Conservation (phyloP, 2,797 vertebrate species). For the Sparidentex hasta region DNA sequence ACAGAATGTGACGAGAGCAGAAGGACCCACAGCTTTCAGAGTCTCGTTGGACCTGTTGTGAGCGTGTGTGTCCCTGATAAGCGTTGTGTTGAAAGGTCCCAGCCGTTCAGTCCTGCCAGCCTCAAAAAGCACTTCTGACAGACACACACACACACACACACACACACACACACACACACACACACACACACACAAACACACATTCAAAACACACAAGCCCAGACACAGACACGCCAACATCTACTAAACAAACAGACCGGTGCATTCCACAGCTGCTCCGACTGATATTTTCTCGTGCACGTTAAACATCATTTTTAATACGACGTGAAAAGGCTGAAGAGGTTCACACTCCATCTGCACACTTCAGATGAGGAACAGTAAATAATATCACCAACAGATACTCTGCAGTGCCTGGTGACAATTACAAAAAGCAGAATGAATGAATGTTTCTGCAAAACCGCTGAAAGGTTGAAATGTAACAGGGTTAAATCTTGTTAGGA, state of each 20-base stretch:
- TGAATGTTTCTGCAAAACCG: too few relatives aligned
- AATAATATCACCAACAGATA: constrained; percentile 7
- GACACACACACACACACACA: constrained; percentile 8
- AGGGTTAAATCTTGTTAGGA: too few relatives aligned
- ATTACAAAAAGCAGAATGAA: background rate
- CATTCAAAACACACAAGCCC: constrained; percentile 6
- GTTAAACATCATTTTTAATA: constrained; percentile 13
- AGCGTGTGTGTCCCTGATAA: constrained; percentile 62
- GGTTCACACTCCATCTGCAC: constrained; percentile 27
- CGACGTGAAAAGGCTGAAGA: constrained; percentile 21
- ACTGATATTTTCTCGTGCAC: constrained; percentile 22
- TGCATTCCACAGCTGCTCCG: background rate
- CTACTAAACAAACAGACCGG: constrained; percentile 18
- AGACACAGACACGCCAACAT: constrained; percentile 8
- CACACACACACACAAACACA: background rate
- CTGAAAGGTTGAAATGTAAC: too few relatives aligned
- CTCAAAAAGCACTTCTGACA: constrained; percentile 41
- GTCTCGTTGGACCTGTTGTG: constrained; percentile 35
- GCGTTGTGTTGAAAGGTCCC: constrained; percentile 53
- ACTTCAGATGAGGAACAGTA: constrained; percentile 10
- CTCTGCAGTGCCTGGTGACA: constrained; percentile 14
- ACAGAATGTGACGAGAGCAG: constrained; percentile 34
- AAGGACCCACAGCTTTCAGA: constrained; percentile 17
- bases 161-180: constrained; percentile 30
- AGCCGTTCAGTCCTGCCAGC: constrained; percentile 41